These are phyloP conservation scores for Cheilosia impressa DNA, from an alignment of 2,888 invertebrate species.

Conservation along the genomic window DNA sequence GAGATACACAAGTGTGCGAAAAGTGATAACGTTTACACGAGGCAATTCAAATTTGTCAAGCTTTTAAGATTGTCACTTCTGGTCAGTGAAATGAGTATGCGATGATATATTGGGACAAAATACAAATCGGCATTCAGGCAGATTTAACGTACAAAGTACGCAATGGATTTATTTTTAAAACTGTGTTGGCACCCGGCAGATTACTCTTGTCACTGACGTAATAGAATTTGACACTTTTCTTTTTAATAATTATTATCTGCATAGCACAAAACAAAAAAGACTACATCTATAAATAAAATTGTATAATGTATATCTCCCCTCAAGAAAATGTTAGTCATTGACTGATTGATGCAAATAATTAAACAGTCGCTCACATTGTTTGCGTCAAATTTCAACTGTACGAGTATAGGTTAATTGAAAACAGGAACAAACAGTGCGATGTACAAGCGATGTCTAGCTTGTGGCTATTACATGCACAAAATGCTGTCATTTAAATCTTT, in stretches of 20 bases:
- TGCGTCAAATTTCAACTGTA: slow-evolving; percentile 23
- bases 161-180: slow-evolving; percentile 37
- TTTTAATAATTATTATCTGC: slow-evolving; percentile 27
- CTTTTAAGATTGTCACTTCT: not conserved
- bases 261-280: slow-evolving; percentile 10
- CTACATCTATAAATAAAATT: slow-evolving; percentile 39
- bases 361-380: not conserved
- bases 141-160: not conserved
- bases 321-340: slow-evolving; percentile 9
- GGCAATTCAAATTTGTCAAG: slow-evolving; percentile 7
- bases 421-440: not conserved
- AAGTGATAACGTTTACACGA: not conserved
- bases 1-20: not conserved
- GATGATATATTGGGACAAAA: not conserved
- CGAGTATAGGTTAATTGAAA: not conserved
- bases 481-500: not conserved
- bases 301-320: not conserved
- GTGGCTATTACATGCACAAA: not conserved
- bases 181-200: slow-evolving; percentile 24
- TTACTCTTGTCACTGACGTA: slow-evolving; percentile 20
- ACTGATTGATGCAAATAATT: slow-evolving; percentile 26
- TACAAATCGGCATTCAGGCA: not conserved
- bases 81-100: not conserved
- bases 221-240: slow-evolving; percentile 28
- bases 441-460: not conserved